phyloP scores from a whole-genome alignment of 2,888 invertebrate genomes.

The Pharmacophagus antenor region DNA sequence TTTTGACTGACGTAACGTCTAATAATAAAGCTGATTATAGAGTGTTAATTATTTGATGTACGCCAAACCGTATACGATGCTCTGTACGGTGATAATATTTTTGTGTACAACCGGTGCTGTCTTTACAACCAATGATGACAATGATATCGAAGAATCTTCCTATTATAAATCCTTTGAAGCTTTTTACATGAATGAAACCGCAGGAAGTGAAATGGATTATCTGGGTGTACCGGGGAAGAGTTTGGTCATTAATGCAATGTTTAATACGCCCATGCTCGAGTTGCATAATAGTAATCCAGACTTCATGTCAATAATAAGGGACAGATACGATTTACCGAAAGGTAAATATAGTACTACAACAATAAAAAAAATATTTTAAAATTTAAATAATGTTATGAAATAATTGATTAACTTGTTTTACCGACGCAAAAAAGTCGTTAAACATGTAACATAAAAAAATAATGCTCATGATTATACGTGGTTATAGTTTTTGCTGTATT shows the following conservation, averaged over 20 bases:
- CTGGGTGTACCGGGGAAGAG: constrained; percentile 39
- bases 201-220: not conserved
- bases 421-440: too few relatives aligned
- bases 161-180: constrained; percentile 42
- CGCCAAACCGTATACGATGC: not conserved
- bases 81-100: not conserved
- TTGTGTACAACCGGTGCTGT: constrained; percentile 19
- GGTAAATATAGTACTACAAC: constrained; percentile 55
- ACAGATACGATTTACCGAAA: constrained; percentile 63
- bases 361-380: too few relatives aligned
- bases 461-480: too few relatives aligned
- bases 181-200: constrained; percentile 37
- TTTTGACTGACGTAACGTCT: too few relatives aligned
- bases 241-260: constrained; percentile 59
- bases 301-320: constrained; percentile 52
- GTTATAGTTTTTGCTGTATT: too few relatives aligned
- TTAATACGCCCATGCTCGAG: constrained; percentile 50
- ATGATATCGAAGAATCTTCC: constrained; percentile 46
- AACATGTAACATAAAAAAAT: too few relatives aligned
- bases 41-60: too few relatives aligned
- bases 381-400: too few relatives aligned
- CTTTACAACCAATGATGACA: constrained; percentile 12
- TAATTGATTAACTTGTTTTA: too few relatives aligned
- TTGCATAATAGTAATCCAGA: constrained; percentile 50
- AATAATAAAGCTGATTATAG: too few relatives aligned